These are phyloP conservation scores for Haliclona indistincta DNA, from an alignment of 37 sponge, comb jelly and placozoan species.

Conservation along the genomic window DNA sequence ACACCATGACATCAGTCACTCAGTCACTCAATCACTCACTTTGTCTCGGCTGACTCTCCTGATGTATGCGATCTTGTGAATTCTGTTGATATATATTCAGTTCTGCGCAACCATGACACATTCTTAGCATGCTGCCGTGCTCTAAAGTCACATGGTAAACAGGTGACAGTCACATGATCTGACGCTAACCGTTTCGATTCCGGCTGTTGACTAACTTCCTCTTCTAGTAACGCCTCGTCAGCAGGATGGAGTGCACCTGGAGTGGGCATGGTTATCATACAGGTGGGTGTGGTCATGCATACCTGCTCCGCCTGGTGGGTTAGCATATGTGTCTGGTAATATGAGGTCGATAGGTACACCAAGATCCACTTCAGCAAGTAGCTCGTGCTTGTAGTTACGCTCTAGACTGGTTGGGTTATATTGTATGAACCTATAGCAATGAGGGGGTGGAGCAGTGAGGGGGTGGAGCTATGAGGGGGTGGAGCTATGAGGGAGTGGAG, in stretches of 20 bases:
- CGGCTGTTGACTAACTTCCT: slow-evolving; percentile 78
- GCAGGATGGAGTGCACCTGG: slow-evolving; percentile 66
- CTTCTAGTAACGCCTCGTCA: slow-evolving; percentile 93
- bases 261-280: too few relatives aligned
- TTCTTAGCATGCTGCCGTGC: slow-evolving; percentile 83
- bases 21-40: slow-evolving; percentile 40
- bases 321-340: slow-evolving; percentile 72
- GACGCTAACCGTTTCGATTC: slow-evolving; percentile 75
- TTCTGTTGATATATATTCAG: slow-evolving; percentile 98
- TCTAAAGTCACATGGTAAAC: slow-evolving; percentile 10
- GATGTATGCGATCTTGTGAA: slow-evolving; percentile 77
- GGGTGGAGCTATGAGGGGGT: not conserved
- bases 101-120: slow-evolving; percentile 95
- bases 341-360: slow-evolving; percentile 95
- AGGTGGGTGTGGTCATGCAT: slow-evolving; percentile 9
- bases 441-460: too few relatives aligned
- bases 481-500: not conserved
- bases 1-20: not conserved
- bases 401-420: slow-evolving; percentile 97
- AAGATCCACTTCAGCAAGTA: slow-evolving; percentile 92
- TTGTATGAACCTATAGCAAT: slow-evolving; percentile 79
- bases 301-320: slow-evolving; percentile 19
- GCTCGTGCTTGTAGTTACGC: slow-evolving; percentile 93
- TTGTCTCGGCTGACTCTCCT: slow-evolving; percentile 87
- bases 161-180: not conserved